Base-by-base conservation (phyloP, 2,888 invertebrate genomes). In the Augiades crinisus region DNA sequence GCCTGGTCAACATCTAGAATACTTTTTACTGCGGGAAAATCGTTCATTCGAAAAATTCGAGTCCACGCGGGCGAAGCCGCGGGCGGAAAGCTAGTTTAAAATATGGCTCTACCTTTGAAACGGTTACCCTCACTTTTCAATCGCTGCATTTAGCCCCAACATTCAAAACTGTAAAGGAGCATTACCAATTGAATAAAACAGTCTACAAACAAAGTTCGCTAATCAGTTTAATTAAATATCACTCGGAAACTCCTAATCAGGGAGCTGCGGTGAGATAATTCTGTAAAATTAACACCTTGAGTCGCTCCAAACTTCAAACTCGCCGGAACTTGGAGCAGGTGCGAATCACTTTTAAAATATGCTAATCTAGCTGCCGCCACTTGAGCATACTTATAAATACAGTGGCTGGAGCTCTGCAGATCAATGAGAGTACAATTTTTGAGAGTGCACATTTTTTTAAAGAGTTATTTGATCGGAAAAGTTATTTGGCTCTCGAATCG, bases 281-380 rank as follows among this genome's bases (percentile, higher is more conserved):
- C 47, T 47, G 38, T 43, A 36, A 55, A 60, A 60, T 60, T 59
- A 60, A 58, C 62, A 60, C 59, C 60, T 61, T 47, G 54, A 53
- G 53, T 53, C 21, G 38, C 17, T 41, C 17, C 19, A 46, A 53
- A 53, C 53, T 53, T 46, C 27, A 16, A 19, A 41, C 53, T 53
- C 46, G 14, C 47, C 41, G 49, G 34, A 43, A 41, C n/a, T 34
- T 45, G 47, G 58, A 64, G 65, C 78, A 76, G 78, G 78, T 76
- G 78, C 65, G 68, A 72, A 71, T 68, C 67, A 72, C 72, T 74
- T 72, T 73, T 72, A 70, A 79, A 78, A 76, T 78, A 79, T 79
- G 79, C 65, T 71, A 79, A 79, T 78, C 70, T 47, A 27, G 41
- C 47, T 27, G 27, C 36, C 53, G 54, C 54, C 59, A 41, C 41